These are phyloP conservation scores for Hippasteria phrygiana DNA, from an alignment of 53 echinoderm and acorn worm species.

Conservation along the genomic window DNA sequence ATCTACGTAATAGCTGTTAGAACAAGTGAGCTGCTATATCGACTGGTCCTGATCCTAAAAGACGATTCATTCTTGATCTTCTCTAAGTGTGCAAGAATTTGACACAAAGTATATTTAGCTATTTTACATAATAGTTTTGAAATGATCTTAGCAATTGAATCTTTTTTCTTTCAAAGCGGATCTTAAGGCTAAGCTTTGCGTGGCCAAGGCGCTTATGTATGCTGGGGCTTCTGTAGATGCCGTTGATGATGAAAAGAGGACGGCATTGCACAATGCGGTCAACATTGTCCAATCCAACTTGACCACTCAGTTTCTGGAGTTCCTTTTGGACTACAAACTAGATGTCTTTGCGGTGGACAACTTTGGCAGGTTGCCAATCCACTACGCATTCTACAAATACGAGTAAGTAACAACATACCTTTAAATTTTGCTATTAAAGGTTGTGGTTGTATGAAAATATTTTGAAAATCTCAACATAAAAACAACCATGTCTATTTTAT, in stretches of 20 bases:
- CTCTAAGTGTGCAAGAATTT: too few relatives aligned
- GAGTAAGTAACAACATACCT: slow-evolving; percentile 14
- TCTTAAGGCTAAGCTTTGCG: background rate
- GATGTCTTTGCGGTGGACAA: slow-evolving; percentile 78
- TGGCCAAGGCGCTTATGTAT: slow-evolving; percentile 65
- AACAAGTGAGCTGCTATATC: too few relatives aligned
- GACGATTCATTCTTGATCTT: too few relatives aligned
- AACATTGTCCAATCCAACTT: slow-evolving; percentile 75
- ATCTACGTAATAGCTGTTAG: too few relatives aligned
- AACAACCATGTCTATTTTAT: too few relatives aligned
- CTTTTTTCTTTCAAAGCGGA: background rate
- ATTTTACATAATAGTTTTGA: background rate
- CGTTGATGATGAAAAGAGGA: slow-evolving; percentile 71
- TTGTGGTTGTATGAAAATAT: too few relatives aligned
- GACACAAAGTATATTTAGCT: background rate
- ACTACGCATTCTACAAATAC: slow-evolving; percentile 76
- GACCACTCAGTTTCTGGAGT: slow-evolving; percentile 76
- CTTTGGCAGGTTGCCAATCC: slow-evolving; percentile 76
- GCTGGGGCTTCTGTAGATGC: slow-evolving; percentile 75
- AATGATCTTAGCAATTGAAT: background rate
- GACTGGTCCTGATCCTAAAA: too few relatives aligned
- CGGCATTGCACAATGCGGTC: slow-evolving; percentile 86
- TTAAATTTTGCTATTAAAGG: too few relatives aligned
- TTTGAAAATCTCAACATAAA: too few relatives aligned
- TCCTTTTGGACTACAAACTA: slow-evolving; percentile 76